Evolutionary conservation across 2,888 invertebrate genomes (phyloP).

Genomic region (Volucella inflata): DNA sequence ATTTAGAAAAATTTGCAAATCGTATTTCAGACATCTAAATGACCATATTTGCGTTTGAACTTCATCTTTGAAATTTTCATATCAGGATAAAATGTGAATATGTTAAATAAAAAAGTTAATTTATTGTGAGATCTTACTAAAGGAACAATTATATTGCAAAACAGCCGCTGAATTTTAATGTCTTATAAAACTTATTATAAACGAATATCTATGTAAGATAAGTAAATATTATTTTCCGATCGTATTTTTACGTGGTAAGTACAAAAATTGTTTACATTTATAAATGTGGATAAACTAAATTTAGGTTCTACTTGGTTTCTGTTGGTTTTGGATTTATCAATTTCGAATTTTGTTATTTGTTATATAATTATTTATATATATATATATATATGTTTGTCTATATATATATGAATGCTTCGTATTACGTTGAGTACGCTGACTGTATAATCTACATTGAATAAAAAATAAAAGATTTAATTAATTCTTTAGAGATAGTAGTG

Average conservation of each 20-base stretch:
- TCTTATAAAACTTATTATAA: not conserved
- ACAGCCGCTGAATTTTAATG: slow-evolving; percentile 2
- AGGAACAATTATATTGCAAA: slow-evolving; percentile 19
- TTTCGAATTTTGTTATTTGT: slow-evolving; percentile 27
- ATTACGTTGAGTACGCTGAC: slow-evolving; percentile 78
- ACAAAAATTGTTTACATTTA: slow-evolving; percentile 26
- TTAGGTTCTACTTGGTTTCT: slow-evolving; percentile 46
- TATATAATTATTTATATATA: slow-evolving; percentile 46
- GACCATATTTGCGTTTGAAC: slow-evolving; percentile 83
- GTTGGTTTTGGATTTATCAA: slow-evolving; percentile 12
- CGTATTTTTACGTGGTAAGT: slow-evolving; percentile 26
- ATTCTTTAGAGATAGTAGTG: slow-evolving; percentile 75
- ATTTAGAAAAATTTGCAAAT: slow-evolving; percentile 59
- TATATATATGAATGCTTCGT: slow-evolving; percentile 60
- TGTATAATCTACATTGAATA: slow-evolving; percentile 79
- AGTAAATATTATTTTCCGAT: slow-evolving; percentile 10
- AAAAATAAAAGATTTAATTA: slow-evolving; percentile 39
- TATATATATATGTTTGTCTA: slow-evolving; percentile 56
- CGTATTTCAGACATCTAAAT: slow-evolving; percentile 82
- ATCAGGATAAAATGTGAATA: slow-evolving; percentile 26
- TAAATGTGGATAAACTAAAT: slow-evolving; percentile 33
- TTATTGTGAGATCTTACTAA: slow-evolving; percentile 30
- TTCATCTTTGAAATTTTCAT: slow-evolving; percentile 83
- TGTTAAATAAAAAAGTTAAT: slow-evolving; percentile 30
- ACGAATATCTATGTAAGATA: slow-evolving; percentile 5